These are phyloP conservation scores for Drosophila ogumai DNA, from an alignment of 1,140 invertebrate species.

Conservation along the genomic window DNA sequence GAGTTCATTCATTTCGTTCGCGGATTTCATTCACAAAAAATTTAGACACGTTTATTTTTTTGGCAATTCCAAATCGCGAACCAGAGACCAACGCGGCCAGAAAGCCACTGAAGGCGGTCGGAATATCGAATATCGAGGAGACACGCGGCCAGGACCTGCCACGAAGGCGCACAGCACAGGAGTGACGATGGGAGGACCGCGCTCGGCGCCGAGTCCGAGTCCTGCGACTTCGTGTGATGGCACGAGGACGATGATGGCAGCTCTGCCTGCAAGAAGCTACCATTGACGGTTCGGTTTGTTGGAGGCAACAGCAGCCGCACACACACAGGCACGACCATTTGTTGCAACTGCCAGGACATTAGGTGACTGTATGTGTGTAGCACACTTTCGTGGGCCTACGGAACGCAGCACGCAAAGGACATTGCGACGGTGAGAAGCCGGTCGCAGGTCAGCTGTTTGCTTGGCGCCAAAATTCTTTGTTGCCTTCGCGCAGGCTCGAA, in stretches of 20 bases:
- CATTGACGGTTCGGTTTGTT: constrained; percentile 51
- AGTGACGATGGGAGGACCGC: constrained; percentile 31
- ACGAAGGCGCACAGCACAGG: constrained; percentile 46
- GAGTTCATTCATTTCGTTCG: constrained; percentile 41
- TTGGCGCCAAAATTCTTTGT: constrained; percentile 71
- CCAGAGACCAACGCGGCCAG: constrained; percentile 58
- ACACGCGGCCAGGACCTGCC: constrained; percentile 48
- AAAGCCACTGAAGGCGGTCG: constrained; percentile 60
- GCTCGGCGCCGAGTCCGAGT: constrained; percentile 49
- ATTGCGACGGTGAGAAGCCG: constrained; percentile 20
- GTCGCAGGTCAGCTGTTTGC: constrained; percentile 55
- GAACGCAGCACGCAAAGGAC: constrained; percentile 5
- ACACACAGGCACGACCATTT: constrained; percentile 20
- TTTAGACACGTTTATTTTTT: constrained; percentile 26
- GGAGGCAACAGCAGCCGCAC: constrained; percentile 30
- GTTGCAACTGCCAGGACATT: constrained; percentile 47
- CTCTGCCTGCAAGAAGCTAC: constrained; percentile 74
- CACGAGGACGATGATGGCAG: constrained; percentile 82
- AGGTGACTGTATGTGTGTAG: constrained; percentile 24
- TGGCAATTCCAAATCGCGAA: constrained; percentile 39
- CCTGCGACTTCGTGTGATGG: constrained; percentile 46
- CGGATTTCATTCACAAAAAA: constrained; percentile 64
- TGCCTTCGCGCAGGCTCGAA: constrained; percentile 45
- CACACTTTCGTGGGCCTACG: constrained; percentile 49
- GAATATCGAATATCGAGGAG: constrained; percentile 24